phyloP scores from a whole-genome alignment of 2,797 vertebrate species.

The Picus viridis region DNA sequence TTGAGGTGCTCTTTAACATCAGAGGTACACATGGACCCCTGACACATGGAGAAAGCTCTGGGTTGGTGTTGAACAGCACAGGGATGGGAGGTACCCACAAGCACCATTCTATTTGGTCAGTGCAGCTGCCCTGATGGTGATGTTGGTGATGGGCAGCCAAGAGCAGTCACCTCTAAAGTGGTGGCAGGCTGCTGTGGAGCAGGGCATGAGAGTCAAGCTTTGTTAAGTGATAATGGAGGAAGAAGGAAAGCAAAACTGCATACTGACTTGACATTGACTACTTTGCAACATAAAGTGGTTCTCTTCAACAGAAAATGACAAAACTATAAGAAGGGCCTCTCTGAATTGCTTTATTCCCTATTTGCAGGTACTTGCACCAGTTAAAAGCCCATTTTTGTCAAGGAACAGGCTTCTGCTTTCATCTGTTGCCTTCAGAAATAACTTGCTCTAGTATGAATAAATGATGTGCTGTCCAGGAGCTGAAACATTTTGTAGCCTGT shows the following conservation, averaged over 20 bases:
- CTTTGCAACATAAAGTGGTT: neutral
- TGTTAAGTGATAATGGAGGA: neutral
- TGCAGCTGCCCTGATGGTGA: too few species aligned
- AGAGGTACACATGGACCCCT: accelerated
- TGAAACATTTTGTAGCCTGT: neutral
- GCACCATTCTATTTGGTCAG: neutral
- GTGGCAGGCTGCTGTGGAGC: neutral
- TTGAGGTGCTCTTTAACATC: neutral
- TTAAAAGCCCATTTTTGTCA: neutral
- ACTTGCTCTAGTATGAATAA: neutral
- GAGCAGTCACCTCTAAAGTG: neutral
- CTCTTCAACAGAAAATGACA: neutral
- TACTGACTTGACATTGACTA: too few species aligned
- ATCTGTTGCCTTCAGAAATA: neutral
- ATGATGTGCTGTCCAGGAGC: neutral
- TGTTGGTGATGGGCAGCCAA: neutral
- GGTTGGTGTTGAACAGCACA: accelerated
- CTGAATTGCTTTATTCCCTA: neutral
- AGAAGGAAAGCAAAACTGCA: neutral
- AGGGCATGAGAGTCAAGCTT: neutral
- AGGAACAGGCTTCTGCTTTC: neutral
- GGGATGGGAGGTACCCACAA: neutral
- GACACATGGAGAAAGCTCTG: accelerated
- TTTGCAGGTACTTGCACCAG: neutral
- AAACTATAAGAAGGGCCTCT: neutral